phyloP scores from a whole-genome alignment of 2,113 vertebrate species.

The Thalassoma bifasciatum region DNA sequence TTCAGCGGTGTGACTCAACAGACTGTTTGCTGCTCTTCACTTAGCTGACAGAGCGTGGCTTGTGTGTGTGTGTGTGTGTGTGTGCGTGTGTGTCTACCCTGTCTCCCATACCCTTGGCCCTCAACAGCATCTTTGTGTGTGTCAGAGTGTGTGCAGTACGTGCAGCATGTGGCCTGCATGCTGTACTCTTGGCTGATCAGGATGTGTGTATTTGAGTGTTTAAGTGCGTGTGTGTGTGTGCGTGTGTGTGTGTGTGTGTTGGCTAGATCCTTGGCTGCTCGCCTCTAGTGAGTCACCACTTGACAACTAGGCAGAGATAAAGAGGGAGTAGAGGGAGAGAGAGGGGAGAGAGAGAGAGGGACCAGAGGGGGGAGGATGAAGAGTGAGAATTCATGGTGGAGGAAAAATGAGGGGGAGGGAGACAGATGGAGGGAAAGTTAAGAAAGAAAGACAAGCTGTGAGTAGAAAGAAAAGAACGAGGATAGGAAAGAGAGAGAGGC shows the following conservation, averaged over 20 bases:
- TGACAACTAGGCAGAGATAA: conserved; percentile 65
- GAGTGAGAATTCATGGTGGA: conserved; percentile 29
- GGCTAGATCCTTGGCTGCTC: conserved; percentile 61
- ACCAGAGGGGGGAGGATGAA: conserved; percentile 40
- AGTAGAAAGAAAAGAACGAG: not conserved
- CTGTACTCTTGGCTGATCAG: conserved; percentile 58
- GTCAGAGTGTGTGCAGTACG: conserved; percentile 32
- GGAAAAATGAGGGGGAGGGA: conserved; percentile 21
- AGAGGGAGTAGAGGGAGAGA: not conserved
- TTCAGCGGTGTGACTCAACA: conserved; percentile 57
- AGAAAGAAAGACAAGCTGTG: conserved; percentile 22
- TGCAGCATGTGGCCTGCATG: conserved; percentile 70
- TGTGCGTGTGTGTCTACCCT: conserved; percentile 17
- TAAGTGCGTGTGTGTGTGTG: conserved; percentile 25
- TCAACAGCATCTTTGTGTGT: conserved; percentile 54
- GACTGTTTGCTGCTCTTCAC: conserved; percentile 60
- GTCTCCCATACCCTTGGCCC: conserved; percentile 38
- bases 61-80: conserved; percentile 22
- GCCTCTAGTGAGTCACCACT: conserved; percentile 71
- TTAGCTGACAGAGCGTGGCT: conserved; percentile 55
- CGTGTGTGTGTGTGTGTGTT: conserved; percentile 32
- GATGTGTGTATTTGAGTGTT: conserved; percentile 16
- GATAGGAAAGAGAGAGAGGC: not conserved
- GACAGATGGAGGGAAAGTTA: conserved; percentile 51
- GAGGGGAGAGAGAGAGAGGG: conserved; percentile 25